Percentiles rank a stretch among this genome's conserved stretches.
Evolutionary conservation across 2,888 invertebrate species (phyloP).

Genomic region (Drosophila kuntzei): DNA sequence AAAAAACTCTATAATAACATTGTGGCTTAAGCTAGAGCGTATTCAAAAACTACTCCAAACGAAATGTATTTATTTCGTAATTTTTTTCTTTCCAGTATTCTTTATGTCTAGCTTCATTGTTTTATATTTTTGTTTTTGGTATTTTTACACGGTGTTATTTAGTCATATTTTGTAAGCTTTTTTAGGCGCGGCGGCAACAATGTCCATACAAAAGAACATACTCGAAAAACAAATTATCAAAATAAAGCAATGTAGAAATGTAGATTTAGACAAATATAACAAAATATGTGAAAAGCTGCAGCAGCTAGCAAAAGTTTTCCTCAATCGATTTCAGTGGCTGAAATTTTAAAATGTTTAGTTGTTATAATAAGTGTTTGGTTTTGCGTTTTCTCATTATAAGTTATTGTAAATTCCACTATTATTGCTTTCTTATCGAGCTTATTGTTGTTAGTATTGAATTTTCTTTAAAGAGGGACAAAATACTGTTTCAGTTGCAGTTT

Average conservation of each 20-base stretch:
- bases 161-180: conserved; percentile 58
- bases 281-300: conserved; percentile 52
- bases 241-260: conserved; percentile 12
- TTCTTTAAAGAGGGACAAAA: conserved; percentile 34
- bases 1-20: conserved; percentile 56
- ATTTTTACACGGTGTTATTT: conserved; percentile 51
- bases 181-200: conserved; percentile 83
- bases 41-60: conserved; percentile 31
- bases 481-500: conserved; percentile 42
- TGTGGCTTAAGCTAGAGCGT: conserved; percentile 56
- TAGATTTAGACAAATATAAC: conserved; percentile 7
- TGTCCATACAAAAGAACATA: conserved; percentile 56
- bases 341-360: conserved; percentile 28
- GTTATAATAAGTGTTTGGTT: conserved; percentile 11
- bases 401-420: conserved; percentile 53
- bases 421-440: conserved; percentile 43
- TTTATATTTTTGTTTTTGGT: conserved; percentile 24
- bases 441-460: conserved; percentile 20
- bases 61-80: conserved; percentile 20
- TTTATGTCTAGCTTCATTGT: conserved; percentile 17
- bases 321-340: conserved; percentile 23
- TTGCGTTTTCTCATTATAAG: conserved; percentile 13
- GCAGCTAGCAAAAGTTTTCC: conserved; percentile 56
- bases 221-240: conserved; percentile 23
- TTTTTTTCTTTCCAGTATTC: conserved; percentile 12